Evolutionary conservation across 2,797 vertebrate species (phyloP).

Genomic region (Microcaecilia unicolor): DNA sequence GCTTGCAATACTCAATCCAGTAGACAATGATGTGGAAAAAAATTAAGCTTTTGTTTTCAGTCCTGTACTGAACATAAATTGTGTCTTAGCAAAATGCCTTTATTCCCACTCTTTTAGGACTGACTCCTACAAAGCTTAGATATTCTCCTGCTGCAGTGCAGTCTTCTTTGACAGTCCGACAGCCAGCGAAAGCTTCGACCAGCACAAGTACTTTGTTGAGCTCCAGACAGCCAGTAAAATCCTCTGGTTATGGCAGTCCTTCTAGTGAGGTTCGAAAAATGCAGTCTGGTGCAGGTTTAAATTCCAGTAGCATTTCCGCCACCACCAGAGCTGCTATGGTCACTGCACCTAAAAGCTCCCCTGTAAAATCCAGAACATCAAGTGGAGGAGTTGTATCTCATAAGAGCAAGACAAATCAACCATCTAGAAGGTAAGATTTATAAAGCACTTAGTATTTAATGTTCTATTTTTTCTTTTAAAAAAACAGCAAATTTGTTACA

Average conservation of each 20-base stretch:
- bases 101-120: constrained; percentile 33
- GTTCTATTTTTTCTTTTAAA: constrained; percentile 5
- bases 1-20: too few relatives aligned
- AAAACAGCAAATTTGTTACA: too few relatives aligned
- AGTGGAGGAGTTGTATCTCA: constrained; percentile 34
- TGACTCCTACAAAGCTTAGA: constrained; percentile 64
- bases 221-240: constrained; percentile 56
- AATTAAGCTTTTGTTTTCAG: too few relatives aligned
- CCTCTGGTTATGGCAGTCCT: constrained; percentile 45
- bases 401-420: constrained; percentile 62
- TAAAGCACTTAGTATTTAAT: too few relatives aligned
- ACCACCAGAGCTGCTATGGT: constrained; percentile 33
- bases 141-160: constrained; percentile 53
- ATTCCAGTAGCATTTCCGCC: constrained; percentile 35
- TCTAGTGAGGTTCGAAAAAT: constrained; percentile 45
- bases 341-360: constrained; percentile 35
- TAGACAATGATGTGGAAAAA: too few relatives aligned
- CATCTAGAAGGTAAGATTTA: constrained; percentile 62
- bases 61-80: too few relatives aligned
- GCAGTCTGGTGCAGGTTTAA: constrained; percentile 45
- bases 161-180: constrained; percentile 57
- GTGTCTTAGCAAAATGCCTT: too few relatives aligned
- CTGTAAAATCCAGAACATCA: constrained; percentile 38
- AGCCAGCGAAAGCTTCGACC: constrained; percentile 64
- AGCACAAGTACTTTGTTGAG: constrained; percentile 53